Conservation (phyloP, 2,113 vertebrate species). For the Castor canadensis region DNA sequence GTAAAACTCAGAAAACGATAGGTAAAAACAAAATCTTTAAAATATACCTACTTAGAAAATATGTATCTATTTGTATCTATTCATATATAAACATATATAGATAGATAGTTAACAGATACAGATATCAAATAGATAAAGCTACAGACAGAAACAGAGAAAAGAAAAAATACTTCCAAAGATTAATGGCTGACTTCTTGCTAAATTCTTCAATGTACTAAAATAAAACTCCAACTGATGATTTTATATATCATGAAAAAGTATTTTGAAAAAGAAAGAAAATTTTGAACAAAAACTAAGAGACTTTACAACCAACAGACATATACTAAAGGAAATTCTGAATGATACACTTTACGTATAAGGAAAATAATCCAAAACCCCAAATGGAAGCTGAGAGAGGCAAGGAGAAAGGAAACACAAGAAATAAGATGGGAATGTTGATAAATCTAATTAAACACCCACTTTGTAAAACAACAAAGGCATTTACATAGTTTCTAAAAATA, state of each 20-base stretch:
- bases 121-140: background rate
- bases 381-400: background rate
- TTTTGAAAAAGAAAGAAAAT: background rate
- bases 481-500: background rate
- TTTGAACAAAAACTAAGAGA: conserved; percentile 15
- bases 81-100: no score
- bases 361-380: background rate
- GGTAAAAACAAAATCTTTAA: background rate
- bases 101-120: no score
- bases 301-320: background rate
- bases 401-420: background rate
- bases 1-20: background rate
- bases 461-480: background rate
- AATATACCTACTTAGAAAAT: background rate
- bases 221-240: background rate
- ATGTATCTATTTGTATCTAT: background rate
- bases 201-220: background rate
- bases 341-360: background rate
- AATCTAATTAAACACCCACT: background rate
- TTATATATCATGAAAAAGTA: background rate
- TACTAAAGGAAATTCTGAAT: background rate
- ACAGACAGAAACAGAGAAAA: background rate
- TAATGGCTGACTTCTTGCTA: background rate
- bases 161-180: background rate
- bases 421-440: background rate